Evolutionary conservation across 2,888 invertebrate genomes (phyloP), one percentile per base, ranked within the genome.

Genomic region (Pollenia angustigena): DNA sequence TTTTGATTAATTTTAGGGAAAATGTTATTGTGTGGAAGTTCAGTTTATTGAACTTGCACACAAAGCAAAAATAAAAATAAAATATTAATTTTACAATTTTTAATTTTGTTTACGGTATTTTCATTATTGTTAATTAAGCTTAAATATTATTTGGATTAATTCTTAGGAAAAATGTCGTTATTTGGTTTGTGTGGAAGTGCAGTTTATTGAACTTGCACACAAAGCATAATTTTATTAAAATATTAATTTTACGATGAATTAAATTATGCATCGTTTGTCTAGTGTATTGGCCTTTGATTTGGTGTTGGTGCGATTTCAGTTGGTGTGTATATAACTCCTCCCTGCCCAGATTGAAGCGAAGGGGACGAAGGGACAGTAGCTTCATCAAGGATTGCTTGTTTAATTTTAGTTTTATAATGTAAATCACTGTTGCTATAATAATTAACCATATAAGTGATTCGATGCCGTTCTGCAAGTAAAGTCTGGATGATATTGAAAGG

Each of bases 311-410:
- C 32, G 58, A 32, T 58, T 62, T 42, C n/a, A 14, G 23, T 23
- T 23, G 23, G 58, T 60, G 48, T 48, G 48, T 56, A 62, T 60
- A 62, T 80, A 80, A 80, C 69, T 80, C 80, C 80, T 80, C 80
- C 60, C 69, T 44, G 42, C 80, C 60, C 16, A 69, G 80, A 18
- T 18, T 69, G 80, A 46, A 80, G 80, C 68, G 69, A 50, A 46
- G 71, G 62, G 71, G 62, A 50, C 42, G 62, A 54, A 32, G 80
- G 50, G 18, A 54, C 46, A n/a, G 62, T 44, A 46, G 58, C 48
- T 52, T 68, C 68, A 68, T 44, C 32, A n/a, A 32, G 60, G n/a
- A 54, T 60, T 16, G 11, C 46, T 42, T 56, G 58, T 69, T 11
- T 32, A 18, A 56, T 16, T 44, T 18, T 68, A 16, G 32, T 8